Evolutionary conservation across 2,797 vertebrate species (phyloP).

Genomic region (Cheirogaleus major): DNA sequence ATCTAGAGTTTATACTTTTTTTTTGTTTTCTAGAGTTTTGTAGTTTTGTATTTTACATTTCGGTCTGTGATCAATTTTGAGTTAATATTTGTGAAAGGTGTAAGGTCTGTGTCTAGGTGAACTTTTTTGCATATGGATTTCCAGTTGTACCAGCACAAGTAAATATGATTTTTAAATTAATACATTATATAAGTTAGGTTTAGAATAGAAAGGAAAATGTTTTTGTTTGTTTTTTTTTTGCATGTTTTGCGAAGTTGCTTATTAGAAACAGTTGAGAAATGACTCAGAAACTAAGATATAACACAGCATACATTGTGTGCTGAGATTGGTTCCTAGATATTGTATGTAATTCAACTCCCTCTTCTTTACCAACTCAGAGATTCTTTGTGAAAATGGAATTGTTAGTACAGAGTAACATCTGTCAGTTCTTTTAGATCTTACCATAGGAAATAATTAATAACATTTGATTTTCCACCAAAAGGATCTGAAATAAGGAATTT

Average conservation of each 20-base stretch:
- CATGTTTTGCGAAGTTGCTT: not conserved
- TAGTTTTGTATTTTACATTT: not conserved
- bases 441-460: not conserved
- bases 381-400: conserved; percentile 19
- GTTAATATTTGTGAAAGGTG: not conserved
- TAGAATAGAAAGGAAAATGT: not conserved
- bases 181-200: not conserved
- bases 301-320: not conserved
- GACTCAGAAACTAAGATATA: not conserved
- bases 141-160: not conserved
- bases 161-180: conserved; percentile 10
- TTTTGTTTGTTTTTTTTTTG: not conserved
- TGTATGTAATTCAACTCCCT: not conserved
- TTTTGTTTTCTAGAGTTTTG: not conserved
- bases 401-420: not conserved
- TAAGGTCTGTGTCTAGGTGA: not conserved
- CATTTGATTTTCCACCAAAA: not conserved
- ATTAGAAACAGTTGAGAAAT: not conserved
- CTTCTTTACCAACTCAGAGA: not conserved
- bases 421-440: conserved; percentile 27
- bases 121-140: not conserved
- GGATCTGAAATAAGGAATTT: not conserved
- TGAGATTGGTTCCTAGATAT: not conserved
- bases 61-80: not conserved
- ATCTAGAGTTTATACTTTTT: not conserved